Conservation (phyloP, 2,888 invertebrate species). For the Chrysina gloriosa region DNA sequence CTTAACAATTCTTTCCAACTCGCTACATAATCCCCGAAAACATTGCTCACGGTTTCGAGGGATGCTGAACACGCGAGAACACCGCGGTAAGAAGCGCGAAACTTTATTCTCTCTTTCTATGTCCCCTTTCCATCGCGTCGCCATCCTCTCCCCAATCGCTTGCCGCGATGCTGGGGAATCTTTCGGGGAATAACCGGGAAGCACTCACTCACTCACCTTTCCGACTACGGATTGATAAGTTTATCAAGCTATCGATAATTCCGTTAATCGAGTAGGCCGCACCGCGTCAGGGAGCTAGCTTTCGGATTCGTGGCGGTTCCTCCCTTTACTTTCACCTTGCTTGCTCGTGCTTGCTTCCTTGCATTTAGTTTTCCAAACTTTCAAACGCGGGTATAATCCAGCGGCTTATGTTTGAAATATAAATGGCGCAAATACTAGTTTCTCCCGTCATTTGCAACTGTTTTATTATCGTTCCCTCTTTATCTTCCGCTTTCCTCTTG, state of each 20-base stretch:
- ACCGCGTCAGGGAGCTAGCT: slow-evolving; percentile 17
- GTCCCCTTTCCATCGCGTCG: not conserved
- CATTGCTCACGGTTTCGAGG: slow-evolving; percentile 54
- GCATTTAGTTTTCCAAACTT: slow-evolving; percentile 41
- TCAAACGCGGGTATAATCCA: slow-evolving; percentile 38
- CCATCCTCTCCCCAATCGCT: not conserved
- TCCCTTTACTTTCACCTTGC: slow-evolving; percentile 11
- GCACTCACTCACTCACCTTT: slow-evolving; percentile 44
- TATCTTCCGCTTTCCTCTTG: not conserved
- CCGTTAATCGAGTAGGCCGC: slow-evolving; percentile 46
- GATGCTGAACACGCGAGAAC: slow-evolving; percentile 47
- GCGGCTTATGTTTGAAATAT: slow-evolving; percentile 40
- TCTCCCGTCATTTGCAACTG: slow-evolving; percentile 15
- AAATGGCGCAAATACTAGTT: slow-evolving; percentile 36
- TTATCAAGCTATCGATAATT: slow-evolving; percentile 50
- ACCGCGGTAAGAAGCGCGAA: slow-evolving; percentile 20
- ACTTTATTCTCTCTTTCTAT: slow-evolving; percentile 17
- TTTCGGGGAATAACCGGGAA: slow-evolving; percentile 20
- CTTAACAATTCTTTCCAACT: slow-evolving; percentile 59
- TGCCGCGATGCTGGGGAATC: slow-evolving; percentile 8
- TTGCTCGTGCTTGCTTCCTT: slow-evolving; percentile 32
- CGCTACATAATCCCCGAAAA: slow-evolving; percentile 58
- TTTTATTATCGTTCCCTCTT: slow-evolving; percentile 26
- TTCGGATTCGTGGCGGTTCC: not conserved
- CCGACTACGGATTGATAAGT: slow-evolving; percentile 48